phyloP scores from a whole-genome alignment of 2,888 invertebrate genomes.

The Petrolisthes manimaculis region DNA sequence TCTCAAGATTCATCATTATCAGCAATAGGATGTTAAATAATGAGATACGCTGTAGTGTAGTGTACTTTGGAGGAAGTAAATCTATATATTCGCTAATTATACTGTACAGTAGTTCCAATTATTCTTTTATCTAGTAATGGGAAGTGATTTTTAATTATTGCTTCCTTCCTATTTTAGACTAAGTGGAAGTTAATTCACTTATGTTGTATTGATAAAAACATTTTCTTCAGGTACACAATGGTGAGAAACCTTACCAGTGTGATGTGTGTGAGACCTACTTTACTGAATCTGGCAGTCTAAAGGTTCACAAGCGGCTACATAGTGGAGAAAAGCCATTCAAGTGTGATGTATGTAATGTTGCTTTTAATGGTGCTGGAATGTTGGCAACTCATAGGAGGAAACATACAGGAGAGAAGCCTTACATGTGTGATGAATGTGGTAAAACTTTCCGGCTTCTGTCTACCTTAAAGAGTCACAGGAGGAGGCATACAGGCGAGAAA shows the following conservation, averaged over 20 bases:
- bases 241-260: conserved; percentile 54
- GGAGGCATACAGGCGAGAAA: conserved; percentile 54
- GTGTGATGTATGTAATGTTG: conserved; percentile 50
- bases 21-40: not conserved
- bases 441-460: conserved; percentile 48
- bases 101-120: not conserved
- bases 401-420: conserved; percentile 59
- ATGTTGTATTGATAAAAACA: not conserved
- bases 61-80: not conserved
- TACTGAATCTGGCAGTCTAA: conserved; percentile 53
- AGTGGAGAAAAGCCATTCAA: conserved; percentile 55
- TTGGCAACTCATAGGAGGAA: conserved; percentile 54
- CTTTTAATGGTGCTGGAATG: conserved; percentile 57
- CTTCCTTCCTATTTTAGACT: not conserved
- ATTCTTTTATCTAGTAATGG: too few relatives aligned
- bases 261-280: conserved; percentile 45
- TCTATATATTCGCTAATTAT: not conserved
- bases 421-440: conserved; percentile 51
- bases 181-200: not conserved
- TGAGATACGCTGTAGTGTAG: not conserved
- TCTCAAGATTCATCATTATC: not conserved
- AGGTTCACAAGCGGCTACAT: conserved; percentile 50
- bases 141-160: too few relatives aligned
- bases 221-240: conserved; percentile 48
- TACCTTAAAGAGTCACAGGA: conserved; percentile 49